Conservation (phyloP, 1,140 invertebrate genomes). For the Polyergus mexicanus region DNA sequence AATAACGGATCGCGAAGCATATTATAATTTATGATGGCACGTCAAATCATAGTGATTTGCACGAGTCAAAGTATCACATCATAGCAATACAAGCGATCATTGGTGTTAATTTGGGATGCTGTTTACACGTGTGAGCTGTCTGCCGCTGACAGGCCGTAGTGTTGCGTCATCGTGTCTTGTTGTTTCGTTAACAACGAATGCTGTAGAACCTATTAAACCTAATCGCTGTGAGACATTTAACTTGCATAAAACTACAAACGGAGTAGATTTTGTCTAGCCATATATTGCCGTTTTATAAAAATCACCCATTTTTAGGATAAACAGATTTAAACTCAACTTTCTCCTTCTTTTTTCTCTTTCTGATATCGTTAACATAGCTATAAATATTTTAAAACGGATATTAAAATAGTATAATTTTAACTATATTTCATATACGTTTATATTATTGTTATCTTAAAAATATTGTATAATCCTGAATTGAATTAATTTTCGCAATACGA, state of each 20-base stretch:
- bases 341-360: neutral
- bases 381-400: neutral
- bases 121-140: constrained; percentile 54
- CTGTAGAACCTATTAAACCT: constrained; percentile 33
- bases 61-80: constrained; percentile 60
- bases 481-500: neutral
- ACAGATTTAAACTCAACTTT: neutral
- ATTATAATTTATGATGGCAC: constrained; percentile 64
- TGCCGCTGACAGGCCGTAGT: constrained; percentile 65
- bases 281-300: neutral
- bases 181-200: constrained; percentile 47
- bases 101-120: constrained; percentile 40
- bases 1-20: constrained; percentile 62
- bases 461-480: constrained; percentile 5
- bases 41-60: neutral
- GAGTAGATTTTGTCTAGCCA: neutral
- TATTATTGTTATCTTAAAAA: neutral
- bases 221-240: constrained; percentile 19
- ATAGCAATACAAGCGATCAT: constrained; percentile 70
- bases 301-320: neutral
- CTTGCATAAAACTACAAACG: neutral
- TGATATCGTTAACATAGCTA: neutral
- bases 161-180: constrained; percentile 14
- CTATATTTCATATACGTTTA: neutral
- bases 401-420: neutral